phyloP scores from a whole-genome alignment of 1,140 invertebrate genomes.

The Aphidius ervi region DNA sequence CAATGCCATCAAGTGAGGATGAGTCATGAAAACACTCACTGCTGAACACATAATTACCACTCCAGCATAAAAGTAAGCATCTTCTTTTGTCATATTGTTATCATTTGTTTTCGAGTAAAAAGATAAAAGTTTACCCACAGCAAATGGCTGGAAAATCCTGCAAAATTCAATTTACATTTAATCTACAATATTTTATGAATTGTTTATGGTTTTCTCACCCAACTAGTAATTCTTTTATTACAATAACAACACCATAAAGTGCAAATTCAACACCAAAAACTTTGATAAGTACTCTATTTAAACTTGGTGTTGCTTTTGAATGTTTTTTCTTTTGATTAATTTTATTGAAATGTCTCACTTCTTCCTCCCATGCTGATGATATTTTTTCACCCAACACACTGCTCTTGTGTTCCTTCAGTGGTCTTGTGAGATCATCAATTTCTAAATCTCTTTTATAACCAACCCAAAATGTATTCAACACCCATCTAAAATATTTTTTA shows the following conservation, averaged over 20 bases:
- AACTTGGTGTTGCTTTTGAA: constrained; percentile 50
- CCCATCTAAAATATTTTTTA: constrained; percentile 55
- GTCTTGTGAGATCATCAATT: constrained; percentile 63
- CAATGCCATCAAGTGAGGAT: constrained; percentile 75
- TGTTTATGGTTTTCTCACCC: constrained; percentile 46
- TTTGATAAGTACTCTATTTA: constrained; percentile 52
- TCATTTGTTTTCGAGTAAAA: constrained; percentile 58
- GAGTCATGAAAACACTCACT: constrained; percentile 64
- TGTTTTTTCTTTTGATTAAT: constrained; percentile 26
- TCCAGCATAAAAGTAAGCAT: constrained; percentile 66
- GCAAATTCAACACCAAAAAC: constrained; percentile 55
- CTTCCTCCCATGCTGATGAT: constrained; percentile 39
- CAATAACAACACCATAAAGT: constrained; percentile 52
- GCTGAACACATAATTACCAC: constrained; percentile 65
- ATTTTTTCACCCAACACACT: constrained; percentile 51
- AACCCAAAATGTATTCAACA: constrained; percentile 62
- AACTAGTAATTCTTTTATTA: constrained; percentile 53
- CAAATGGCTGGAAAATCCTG: constrained; percentile 68
- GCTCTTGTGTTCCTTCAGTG: constrained; percentile 59
- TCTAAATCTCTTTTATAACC: constrained; percentile 68
- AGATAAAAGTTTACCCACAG: constrained; percentile 64
- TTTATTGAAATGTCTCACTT: constrained; percentile 32
- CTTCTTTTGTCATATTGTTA: constrained; percentile 41
- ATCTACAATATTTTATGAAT: neutral
- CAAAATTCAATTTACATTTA: neutral